Conservation (phyloP, 1,140 invertebrate genomes). For the Anoplophora glabripennis region DNA sequence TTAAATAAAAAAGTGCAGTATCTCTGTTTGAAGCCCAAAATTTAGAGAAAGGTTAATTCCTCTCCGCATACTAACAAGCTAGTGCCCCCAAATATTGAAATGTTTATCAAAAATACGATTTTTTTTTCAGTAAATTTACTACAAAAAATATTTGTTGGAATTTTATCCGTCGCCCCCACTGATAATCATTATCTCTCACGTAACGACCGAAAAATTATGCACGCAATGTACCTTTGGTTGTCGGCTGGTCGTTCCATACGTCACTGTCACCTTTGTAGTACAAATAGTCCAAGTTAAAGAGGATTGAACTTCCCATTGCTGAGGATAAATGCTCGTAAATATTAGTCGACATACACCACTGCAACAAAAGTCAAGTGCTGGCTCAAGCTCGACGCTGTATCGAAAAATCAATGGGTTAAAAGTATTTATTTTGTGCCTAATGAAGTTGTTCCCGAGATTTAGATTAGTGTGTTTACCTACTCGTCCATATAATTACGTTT, state of each 20-base stretch:
- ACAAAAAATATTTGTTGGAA: no score
- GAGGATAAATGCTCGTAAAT: neutral
- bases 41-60: neutral
- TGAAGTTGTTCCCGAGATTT: slow-evolving; percentile 20
- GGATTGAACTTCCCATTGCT: slow-evolving; percentile 2
- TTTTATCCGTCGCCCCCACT: no score
- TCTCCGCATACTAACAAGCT: neutral
- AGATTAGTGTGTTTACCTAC: slow-evolving; percentile 21
- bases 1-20: neutral
- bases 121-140: no score
- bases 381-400: slow-evolving; percentile 4
- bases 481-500: slow-evolving; percentile 21
- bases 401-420: slow-evolving; percentile 24
- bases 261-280: slow-evolving; percentile 4
- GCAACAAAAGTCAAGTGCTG: neutral
- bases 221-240: no score
- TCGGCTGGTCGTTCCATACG: no score
- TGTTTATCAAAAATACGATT: no score
- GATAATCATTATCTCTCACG: no score
- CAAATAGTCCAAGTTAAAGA: slow-evolving; percentile 1
- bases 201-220: no score
- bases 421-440: slow-evolving; percentile 18
- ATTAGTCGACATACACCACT: neutral
- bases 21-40: neutral
- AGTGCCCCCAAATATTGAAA: no score